Base-by-base conservation (phyloP, 2,113 vertebrate genomes). In the Corydoras sp. region DNA sequence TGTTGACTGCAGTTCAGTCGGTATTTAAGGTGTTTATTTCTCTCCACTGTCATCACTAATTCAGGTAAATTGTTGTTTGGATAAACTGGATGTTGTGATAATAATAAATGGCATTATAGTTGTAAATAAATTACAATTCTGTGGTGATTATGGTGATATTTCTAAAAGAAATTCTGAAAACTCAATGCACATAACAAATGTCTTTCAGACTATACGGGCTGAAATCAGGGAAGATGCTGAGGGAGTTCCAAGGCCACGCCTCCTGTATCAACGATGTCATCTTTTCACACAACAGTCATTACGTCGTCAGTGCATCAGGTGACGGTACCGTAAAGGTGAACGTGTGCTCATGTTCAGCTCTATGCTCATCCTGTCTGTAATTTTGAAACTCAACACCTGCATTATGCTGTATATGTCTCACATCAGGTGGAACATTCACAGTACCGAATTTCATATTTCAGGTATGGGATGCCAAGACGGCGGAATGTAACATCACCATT, bases 401-500 rank as follows among this genome's bases (percentile, higher is more conserved):
- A 24, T 24, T 24, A 24, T 24, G 2, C 18, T 24, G 18, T 49
- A 7, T 3, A 6, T 69, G 24, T 68, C 6, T 30, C 18, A 29
- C 29, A 10, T n/a, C 50, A 9, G 10, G 9, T 15, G 32, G 12
- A 15, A n/a, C 50, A n/a, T 68, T 3, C 35, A 5, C 32, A 55
- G 54, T 29, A 54, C 5, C 10, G 8, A 30, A 5, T 78, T 29
- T 69, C 18, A 18, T 24, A 15, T 32, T 30, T 58, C 82, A 98
- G 97, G 86, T 99, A 74, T 99, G 97, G 96, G 98, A 94, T 18
- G 84, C 96, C 87, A 98, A 98, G 88, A 97, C 95, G 0, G 92
- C 94, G 0, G 96, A 98, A 78, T 99, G 95, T 86, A 89, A 83
- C 49, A 96, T 90, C 85, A 98, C 96, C 55, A 98, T 97, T 83